phyloP scores from a whole-genome alignment of 2,888 invertebrate genomes.

The Pocota personata region DNA sequence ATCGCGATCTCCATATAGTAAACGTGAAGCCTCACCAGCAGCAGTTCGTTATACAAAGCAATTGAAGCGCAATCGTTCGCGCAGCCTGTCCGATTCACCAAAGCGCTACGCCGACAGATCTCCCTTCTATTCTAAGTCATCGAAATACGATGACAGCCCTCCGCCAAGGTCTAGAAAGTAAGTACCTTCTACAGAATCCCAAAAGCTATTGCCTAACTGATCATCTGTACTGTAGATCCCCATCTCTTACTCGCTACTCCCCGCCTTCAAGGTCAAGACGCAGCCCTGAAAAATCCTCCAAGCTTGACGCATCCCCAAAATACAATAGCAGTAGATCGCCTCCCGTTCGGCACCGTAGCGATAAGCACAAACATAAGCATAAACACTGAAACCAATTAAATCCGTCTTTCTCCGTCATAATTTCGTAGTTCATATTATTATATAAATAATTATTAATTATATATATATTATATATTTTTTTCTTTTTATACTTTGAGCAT shows the following conservation, averaged over 20 bases:
- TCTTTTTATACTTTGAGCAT: slow-evolving; percentile 14
- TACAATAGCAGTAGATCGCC: slow-evolving; percentile 78
- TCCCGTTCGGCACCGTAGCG: slow-evolving; percentile 78
- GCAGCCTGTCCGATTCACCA: slow-evolving; percentile 79
- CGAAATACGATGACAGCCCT: slow-evolving; percentile 79
- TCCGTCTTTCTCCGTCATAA: background rate
- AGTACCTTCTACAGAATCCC: background rate
- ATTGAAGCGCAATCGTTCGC: slow-evolving; percentile 78
- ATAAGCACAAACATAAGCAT: slow-evolving; percentile 84
- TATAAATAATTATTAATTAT: background rate
- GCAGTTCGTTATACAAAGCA: slow-evolving; percentile 77
- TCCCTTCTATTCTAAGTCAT: slow-evolving; percentile 70
- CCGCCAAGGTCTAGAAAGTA: slow-evolving; percentile 75
- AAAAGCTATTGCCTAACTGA: background rate
- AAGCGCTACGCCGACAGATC: slow-evolving; percentile 78
- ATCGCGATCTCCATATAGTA: slow-evolving; percentile 82
- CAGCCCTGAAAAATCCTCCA: slow-evolving; percentile 73
- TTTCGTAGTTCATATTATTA: background rate
- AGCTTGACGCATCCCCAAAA: slow-evolving; percentile 80
- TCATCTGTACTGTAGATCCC: slow-evolving; percentile 42
- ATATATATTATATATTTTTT: background rate
- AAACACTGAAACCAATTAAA: slow-evolving; percentile 79
- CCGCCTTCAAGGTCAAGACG: slow-evolving; percentile 72
- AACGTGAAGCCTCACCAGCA: slow-evolving; percentile 81
- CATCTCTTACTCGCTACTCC: slow-evolving; percentile 49